Percentiles rank a stretch among this genome's conserved stretches.
Evolutionary conservation across 2,888 invertebrate genomes (phyloP).

Genomic region (Oligia latruncula): DNA sequence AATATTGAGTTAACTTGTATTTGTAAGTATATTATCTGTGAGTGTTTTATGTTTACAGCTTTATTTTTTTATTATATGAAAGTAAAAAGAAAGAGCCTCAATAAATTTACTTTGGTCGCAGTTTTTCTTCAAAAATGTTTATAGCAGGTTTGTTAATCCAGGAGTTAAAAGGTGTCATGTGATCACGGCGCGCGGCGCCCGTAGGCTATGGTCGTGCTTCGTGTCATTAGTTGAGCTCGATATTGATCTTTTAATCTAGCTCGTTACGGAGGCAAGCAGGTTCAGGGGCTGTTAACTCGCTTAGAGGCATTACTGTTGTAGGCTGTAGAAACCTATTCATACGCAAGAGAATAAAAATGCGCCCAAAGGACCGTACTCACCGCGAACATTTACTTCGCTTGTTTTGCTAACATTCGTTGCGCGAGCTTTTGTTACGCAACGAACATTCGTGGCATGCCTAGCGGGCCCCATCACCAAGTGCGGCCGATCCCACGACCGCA

Average conservation of each 20-base stretch:
- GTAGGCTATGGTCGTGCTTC: constrained; percentile 24
- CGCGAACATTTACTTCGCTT: neutral
- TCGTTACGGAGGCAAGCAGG: constrained; percentile 39
- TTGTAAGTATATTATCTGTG: constrained; percentile 43
- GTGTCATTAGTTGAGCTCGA: constrained; percentile 47
- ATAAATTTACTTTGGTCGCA: constrained; percentile 23
- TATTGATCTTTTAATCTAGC: constrained; percentile 58
- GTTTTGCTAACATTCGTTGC: neutral
- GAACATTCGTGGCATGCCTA: too few species aligned
- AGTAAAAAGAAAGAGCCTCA: constrained; percentile 11
- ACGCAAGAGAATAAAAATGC: neutral
- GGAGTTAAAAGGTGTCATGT: constrained; percentile 3
- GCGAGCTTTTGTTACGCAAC: too few species aligned
- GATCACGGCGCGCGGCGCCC: neutral
- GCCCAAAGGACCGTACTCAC: neutral
- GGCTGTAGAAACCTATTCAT: neutral
- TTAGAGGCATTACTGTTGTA: constrained; percentile 13
- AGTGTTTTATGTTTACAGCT: constrained; percentile 45
- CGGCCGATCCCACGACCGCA: too few species aligned
- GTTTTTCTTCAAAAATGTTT: constrained; percentile 17
- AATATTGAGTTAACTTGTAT: constrained; percentile 59
- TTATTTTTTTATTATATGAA: constrained; percentile 35
- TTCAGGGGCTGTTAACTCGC: constrained; percentile 24
- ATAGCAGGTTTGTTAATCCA: constrained; percentile 14
- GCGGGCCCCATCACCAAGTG: too few species aligned